phyloP scores from a whole-genome alignment of 1,140 invertebrate genomes.

The Drosophila navojoa region DNA sequence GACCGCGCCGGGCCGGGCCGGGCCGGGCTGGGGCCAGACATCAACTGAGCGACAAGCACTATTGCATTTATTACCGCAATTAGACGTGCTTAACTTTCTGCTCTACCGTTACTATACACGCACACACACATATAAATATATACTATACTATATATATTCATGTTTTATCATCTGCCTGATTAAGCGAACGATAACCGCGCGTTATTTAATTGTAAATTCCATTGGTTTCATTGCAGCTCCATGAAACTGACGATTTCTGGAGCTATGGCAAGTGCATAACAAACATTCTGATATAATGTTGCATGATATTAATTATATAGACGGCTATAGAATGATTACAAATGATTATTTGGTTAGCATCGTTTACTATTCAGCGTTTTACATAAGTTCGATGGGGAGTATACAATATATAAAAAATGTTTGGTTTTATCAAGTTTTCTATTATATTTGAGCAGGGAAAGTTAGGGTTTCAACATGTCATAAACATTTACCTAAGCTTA shows the following conservation, averaged over 20 bases:
- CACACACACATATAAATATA: neutral
- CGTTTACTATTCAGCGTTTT: neutral
- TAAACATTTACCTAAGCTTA: too few species aligned
- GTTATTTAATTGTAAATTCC: neutral
- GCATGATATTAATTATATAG: conserved; percentile 2
- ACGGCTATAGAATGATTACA: neutral
- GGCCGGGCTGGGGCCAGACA: neutral
- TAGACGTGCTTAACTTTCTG: conserved; percentile 33
- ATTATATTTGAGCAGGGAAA: too few species aligned
- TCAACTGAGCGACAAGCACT: neutral
- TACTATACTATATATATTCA: conserved; percentile 5
- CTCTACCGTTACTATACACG: conserved; percentile 15
- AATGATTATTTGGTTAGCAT: neutral
- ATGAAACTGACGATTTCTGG: conserved; percentile 6
- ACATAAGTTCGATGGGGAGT: neutral
- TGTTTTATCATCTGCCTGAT: conserved; percentile 55
- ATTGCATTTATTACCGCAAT: conserved; percentile 52
- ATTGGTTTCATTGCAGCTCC: conserved; percentile 1
- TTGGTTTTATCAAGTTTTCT: too few species aligned
- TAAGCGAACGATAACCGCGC: conserved; percentile 39
- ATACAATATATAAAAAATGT: too few species aligned
- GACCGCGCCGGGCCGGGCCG: too few species aligned
- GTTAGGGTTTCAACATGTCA: too few species aligned
- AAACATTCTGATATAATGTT: neutral
- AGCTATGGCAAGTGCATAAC: neutral